These are phyloP conservation scores for Alcis repandata DNA, from an alignment of 2,888 invertebrate genomes.

Conservation along the genomic window DNA sequence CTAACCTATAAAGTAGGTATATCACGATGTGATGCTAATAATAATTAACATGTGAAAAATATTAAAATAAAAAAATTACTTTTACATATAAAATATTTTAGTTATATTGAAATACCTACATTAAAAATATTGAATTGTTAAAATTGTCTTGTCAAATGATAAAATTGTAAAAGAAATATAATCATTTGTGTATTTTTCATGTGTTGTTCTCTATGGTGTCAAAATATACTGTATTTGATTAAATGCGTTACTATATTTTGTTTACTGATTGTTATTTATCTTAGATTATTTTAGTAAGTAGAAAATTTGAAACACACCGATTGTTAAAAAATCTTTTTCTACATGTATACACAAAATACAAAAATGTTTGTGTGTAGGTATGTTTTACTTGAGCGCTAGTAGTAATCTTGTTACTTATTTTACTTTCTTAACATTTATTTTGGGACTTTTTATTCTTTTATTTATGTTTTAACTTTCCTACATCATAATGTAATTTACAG, in stretches of 20 bases:
- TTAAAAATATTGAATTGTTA: no score
- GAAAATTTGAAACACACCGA: conserved; percentile 24
- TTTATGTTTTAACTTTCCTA: no score
- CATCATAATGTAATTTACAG: no score
- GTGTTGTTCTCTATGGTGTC: not conserved
- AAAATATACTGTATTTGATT: not conserved
- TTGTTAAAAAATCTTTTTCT: not conserved
- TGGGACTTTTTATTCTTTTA: not conserved
- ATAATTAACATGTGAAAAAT: not conserved
- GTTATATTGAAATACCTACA: no score
- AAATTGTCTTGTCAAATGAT: no score
- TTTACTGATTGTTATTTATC: conserved; percentile 33
- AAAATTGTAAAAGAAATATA: no score
- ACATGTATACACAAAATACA: no score
- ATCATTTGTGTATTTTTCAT: no score
- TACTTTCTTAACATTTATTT: not conserved
- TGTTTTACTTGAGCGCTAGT: not conserved
- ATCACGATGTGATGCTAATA: conserved; percentile 6
- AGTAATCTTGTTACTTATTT: no score
- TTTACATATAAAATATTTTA: no score
- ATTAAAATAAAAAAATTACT: not conserved
- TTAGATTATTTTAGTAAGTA: conserved; percentile 4
- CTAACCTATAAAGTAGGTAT: not conserved
- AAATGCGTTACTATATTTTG: not conserved
- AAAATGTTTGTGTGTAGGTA: not conserved